These are phyloP conservation scores for Argopecten irradians DNA, from an alignment of 1,140 invertebrate species.

Conservation along the genomic window DNA sequence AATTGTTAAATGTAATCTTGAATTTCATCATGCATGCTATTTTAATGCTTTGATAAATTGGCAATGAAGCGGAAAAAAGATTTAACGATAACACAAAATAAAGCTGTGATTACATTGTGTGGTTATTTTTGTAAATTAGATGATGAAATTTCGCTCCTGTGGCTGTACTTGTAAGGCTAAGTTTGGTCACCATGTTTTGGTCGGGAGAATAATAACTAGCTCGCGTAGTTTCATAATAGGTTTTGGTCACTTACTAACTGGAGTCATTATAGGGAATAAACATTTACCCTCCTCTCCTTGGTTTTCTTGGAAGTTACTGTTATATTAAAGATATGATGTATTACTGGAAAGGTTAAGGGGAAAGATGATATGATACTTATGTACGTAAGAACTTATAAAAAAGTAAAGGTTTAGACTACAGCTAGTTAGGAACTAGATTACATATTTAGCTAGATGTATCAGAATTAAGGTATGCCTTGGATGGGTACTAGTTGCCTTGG, in stretches of 20 bases:
- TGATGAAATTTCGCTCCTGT: conserved; percentile 11
- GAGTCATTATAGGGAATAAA: neutral
- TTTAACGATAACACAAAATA: conserved; percentile 10
- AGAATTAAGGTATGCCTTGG: too few relatives aligned
- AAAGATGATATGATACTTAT: too few relatives aligned
- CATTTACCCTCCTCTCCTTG: too few relatives aligned
- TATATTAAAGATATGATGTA: too few relatives aligned
- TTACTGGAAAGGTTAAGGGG: too few relatives aligned
- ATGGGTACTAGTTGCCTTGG: too few relatives aligned
- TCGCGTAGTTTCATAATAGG: too few relatives aligned
- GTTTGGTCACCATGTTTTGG: neutral
- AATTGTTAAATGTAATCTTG: neutral
- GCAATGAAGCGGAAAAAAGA: conserved; percentile 10
- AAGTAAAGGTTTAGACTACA: too few relatives aligned
- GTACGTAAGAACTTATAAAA: too few relatives aligned
- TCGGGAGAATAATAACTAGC: too few relatives aligned
- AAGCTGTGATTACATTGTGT: conserved; percentile 18
- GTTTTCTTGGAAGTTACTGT: neutral
- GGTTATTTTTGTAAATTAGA: neutral
- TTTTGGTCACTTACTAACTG: neutral
- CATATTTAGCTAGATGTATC: too few relatives aligned
- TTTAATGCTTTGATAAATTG: conserved; percentile 13
- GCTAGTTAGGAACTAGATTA: too few relatives aligned
- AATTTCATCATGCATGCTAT: neutral
- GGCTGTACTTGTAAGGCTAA: neutral